Base-by-base conservation (phyloP, 2,888 invertebrate species). In the Eupithecia subfuscata region DNA sequence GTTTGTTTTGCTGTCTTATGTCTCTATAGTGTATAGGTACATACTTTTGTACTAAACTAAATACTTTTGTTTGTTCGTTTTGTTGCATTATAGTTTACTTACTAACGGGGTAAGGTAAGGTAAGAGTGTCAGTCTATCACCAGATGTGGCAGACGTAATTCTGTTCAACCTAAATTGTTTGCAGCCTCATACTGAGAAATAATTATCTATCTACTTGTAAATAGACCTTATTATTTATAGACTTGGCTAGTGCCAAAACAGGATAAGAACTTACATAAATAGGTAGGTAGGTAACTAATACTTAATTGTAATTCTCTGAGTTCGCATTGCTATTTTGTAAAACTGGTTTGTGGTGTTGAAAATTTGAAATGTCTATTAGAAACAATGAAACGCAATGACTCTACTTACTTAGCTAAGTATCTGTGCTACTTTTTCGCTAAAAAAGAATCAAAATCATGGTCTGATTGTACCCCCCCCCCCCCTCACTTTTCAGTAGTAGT, bases 171-270 rank as follows among this genome's bases (percentile, higher is more conserved):
- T 69, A 64, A 43, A 72, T 75, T 75, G 71, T 65, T 71, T 65
- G 71, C 52, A 75, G 69, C 69, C 71, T 72, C 75, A 48, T 75
- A 75, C 75, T 30, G 71, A 71, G 75, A 75, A 72, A 72, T 71
- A 75, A 72, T 75, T 69, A 71, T 71, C 69, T 69, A 71, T 69
- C 64, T 45, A 40, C 6, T 67, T 18, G 64, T 25, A 3, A 25
- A 60, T 60, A 60, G 5, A 25, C 56, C 56, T 60, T 25, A 60
- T 60, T 60, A 60, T 60, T 60, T 18, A 64, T 34, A 64, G 34
- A 64, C 64, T 18, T 64, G 12, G 67, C 22, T 67, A 40, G n/a
- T 37, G n/a, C 67, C 22, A 67, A 67, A 67, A 22, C 37, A 67
- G 67, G 64, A 64, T 34, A 67, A 22, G 9, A 67, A 67, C 12